These are phyloP conservation scores for Agrilus cyanescens DNA, from an alignment of 2,888 invertebrate species.

Conservation along the genomic window DNA sequence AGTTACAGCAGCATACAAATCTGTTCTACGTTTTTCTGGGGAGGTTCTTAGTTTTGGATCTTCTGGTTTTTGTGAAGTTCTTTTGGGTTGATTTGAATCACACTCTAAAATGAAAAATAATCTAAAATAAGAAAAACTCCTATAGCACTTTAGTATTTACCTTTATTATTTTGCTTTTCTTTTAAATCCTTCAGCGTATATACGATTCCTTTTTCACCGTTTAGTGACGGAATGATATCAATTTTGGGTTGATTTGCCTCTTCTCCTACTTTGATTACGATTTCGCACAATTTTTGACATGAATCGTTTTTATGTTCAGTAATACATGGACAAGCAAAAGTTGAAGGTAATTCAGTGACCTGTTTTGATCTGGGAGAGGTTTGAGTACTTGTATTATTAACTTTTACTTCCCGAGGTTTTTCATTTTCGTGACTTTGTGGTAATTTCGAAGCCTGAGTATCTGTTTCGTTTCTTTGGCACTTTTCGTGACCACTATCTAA, in stretches of 20 bases:
- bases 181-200: slow-evolving; percentile 7
- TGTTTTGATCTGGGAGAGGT: slow-evolving; percentile 23
- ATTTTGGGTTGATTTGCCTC: slow-evolving; percentile 23
- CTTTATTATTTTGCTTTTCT: slow-evolving; percentile 17
- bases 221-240: slow-evolving; percentile 14
- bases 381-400: slow-evolving; percentile 32
- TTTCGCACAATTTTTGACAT: slow-evolving; percentile 27
- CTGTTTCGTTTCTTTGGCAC: neutral
- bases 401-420: slow-evolving; percentile 15
- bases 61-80: no score
- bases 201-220: slow-evolving; percentile 4
- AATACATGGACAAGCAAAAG: no score
- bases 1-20: slow-evolving; percentile 7
- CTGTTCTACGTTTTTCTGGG: no score
- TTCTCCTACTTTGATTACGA: slow-evolving; percentile 29
- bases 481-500: neutral
- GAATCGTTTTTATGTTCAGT: no score
- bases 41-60: no score
- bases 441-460: no score
- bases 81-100: no score
- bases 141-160: no score
- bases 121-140: no score
- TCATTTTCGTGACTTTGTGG: neutral
- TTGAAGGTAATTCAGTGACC: no score
- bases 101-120: no score